Conservation (phyloP, 2,888 invertebrate genomes). For the Sphinx pinastri region DNA sequence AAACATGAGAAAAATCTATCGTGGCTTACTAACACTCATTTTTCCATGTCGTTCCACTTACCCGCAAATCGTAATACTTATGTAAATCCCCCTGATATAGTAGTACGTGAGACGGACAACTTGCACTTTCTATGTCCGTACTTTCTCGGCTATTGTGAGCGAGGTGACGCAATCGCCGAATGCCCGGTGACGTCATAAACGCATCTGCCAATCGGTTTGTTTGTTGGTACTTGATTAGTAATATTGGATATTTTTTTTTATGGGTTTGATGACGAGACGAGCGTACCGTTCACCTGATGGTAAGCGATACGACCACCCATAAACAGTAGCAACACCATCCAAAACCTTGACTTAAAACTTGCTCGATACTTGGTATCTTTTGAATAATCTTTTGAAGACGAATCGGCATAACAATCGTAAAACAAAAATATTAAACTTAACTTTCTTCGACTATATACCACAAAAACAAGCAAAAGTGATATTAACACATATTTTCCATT, state of each 20-base stretch:
- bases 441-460: not conserved
- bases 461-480: conserved; percentile 5
- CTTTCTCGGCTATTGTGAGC: conserved; percentile 79
- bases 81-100: conserved; percentile 80
- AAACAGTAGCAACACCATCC: no score
- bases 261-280: no score
- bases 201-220: not conserved
- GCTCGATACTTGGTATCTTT: no score
- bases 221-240: no score
- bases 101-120: conserved; percentile 75
- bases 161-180: conserved; percentile 60
- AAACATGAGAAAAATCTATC: conserved; percentile 17
- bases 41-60: conserved; percentile 73
- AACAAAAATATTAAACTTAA: not conserved
- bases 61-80: conserved; percentile 76
- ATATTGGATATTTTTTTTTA: no score
- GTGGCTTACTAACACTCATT: conserved; percentile 26
- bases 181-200: conserved; percentile 37
- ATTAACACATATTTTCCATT: conserved; percentile 28
- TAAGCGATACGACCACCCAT: no score
- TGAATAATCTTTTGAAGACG: no score
- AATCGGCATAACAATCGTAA: no score
- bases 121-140: conserved; percentile 76
- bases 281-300: no score
- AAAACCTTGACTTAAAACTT: no score